Evolutionary conservation across 2,888 invertebrate genomes (phyloP).

Genomic region (Cephus sareptanus): DNA sequence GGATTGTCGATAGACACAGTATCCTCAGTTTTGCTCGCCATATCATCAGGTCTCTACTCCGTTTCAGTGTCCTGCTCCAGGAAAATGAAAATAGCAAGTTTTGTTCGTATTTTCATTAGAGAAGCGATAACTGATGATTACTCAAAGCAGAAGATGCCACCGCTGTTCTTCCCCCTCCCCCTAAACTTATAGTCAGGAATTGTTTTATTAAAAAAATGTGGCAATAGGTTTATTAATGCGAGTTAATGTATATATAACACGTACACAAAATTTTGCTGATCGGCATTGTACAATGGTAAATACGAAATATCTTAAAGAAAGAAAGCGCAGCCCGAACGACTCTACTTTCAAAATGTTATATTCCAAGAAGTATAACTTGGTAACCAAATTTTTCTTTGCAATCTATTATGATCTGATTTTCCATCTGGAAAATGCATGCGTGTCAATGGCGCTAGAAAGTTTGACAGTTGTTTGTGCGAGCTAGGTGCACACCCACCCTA

Average conservation of each 20-base stretch:
- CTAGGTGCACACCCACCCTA: background rate
- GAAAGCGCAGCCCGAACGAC: background rate
- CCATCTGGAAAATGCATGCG: background rate
- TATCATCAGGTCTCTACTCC: constrained; percentile 27
- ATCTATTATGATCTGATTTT: background rate
- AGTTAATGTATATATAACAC: background rate
- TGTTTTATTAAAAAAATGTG: background rate
- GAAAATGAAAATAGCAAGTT: constrained; percentile 2
- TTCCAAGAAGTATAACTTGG: background rate
- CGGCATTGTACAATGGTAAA: background rate
- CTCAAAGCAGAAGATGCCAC: background rate
- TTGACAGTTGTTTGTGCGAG: background rate
- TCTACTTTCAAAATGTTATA: background rate
- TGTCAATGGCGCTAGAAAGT: background rate
- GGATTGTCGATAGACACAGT: constrained; percentile 57
- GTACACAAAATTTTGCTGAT: background rate
- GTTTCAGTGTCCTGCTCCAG: background rate
- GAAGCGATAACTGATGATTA: background rate
- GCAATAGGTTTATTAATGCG: background rate
- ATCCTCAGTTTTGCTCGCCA: constrained; percentile 60
- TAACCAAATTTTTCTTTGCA: background rate
- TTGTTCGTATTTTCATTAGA: background rate
- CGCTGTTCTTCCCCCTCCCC: background rate
- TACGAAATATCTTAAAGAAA: background rate
- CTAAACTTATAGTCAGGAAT: background rate